phyloP scores from a whole-genome alignment of 2,797 vertebrate genomes.

The Holocentrus rufus region DNA sequence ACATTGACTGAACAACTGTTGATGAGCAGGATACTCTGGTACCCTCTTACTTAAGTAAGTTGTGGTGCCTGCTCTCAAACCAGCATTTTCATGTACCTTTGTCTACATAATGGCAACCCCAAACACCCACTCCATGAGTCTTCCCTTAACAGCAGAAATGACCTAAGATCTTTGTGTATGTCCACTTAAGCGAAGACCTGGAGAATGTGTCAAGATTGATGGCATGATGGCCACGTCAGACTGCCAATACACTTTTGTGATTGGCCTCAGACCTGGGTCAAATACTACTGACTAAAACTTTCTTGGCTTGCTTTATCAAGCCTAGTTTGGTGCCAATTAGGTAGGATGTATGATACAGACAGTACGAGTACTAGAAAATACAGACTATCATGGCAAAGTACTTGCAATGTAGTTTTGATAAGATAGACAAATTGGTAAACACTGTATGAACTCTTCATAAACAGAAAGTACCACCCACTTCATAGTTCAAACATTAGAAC shows the following conservation, averaged over 20 bases:
- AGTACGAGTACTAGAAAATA: neutral
- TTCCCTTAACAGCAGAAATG: conserved; percentile 12
- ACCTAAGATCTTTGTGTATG: conserved; percentile 24
- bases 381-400: neutral
- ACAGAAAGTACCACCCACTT: neutral
- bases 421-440: neutral
- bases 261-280: conserved; percentile 15
- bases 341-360: neutral
- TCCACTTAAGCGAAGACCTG: conserved; percentile 16
- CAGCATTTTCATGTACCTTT: conserved; percentile 1
- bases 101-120: neutral
- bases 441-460: neutral
- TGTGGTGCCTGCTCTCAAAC: neutral
- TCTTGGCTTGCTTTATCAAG: neutral
- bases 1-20: neutral
- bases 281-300: conserved; percentile 2
- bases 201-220: neutral
- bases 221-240: neutral
- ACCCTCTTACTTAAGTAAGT: conserved; percentile 1
- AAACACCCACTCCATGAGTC: neutral
- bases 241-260: neutral
- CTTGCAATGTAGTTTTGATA: neutral
- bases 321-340: neutral
- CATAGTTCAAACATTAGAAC: conserved; percentile 9
- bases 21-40: conserved; percentile 31